phyloP scores from a whole-genome alignment of 1,140 invertebrate species.

The Eumaeus atala region DNA sequence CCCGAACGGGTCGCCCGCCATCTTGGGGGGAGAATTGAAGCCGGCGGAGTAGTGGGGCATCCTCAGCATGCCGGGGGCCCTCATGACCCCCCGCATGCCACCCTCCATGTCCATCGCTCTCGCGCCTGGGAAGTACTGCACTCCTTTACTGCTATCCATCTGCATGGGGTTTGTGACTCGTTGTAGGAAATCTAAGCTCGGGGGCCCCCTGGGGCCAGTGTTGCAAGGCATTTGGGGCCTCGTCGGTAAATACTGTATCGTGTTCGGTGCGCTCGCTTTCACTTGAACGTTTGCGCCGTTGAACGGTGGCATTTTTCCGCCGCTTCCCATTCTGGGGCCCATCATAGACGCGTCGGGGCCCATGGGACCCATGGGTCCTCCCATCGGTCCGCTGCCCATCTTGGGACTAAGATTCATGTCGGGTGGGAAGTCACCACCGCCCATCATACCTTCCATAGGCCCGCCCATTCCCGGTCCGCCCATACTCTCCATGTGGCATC shows the following conservation, averaged over 20 bases:
- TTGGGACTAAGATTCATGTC: slow-evolving; percentile 76
- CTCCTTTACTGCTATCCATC: slow-evolving; percentile 81
- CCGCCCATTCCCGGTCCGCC: slow-evolving; percentile 65
- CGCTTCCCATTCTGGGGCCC: slow-evolving; percentile 70
- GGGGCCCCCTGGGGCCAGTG: slow-evolving; percentile 82
- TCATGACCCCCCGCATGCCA: slow-evolving; percentile 73
- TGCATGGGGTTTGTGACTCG: slow-evolving; percentile 87
- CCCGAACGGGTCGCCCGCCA: slow-evolving; percentile 54
- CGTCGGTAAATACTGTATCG: slow-evolving; percentile 97
- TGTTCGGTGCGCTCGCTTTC: slow-evolving; percentile 96
- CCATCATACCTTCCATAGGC: slow-evolving; percentile 72
- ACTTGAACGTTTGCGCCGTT: slow-evolving; percentile 93
- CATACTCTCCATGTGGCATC: slow-evolving; percentile 75
- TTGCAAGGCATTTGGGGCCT: slow-evolving; percentile 84
- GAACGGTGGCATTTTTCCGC: slow-evolving; percentile 78
- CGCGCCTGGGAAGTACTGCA: slow-evolving; percentile 83
- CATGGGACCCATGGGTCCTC: slow-evolving; percentile 69
- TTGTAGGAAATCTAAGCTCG: slow-evolving; percentile 93
- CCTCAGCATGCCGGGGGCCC: slow-evolving; percentile 58
- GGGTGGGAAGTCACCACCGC: slow-evolving; percentile 68
- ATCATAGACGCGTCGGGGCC: slow-evolving; percentile 65
- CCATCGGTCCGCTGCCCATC: slow-evolving; percentile 75
- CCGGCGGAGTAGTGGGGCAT: slow-evolving; percentile 68
- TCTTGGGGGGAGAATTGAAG: slow-evolving; percentile 66
- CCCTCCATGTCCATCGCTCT: slow-evolving; percentile 71